These are phyloP conservation scores for Phocoena sinus DNA, from an alignment of 2,113 vertebrate genomes.

Conservation along the genomic window DNA sequence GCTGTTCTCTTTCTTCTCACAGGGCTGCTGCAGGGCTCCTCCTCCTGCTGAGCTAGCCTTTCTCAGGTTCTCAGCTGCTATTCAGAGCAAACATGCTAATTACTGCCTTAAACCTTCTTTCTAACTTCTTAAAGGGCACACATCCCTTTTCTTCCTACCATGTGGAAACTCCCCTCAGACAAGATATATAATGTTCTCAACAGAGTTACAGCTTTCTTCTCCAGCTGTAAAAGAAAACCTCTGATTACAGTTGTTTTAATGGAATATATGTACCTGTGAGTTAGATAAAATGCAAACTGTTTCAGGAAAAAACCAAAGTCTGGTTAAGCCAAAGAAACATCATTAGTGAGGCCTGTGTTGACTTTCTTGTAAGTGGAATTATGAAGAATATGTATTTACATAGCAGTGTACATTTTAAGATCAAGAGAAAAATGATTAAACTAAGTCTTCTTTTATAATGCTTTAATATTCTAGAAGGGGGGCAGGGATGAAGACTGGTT, in stretches of 20 bases:
- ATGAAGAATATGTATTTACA: not conserved
- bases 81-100: not conserved
- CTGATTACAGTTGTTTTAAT: constrained; percentile 31
- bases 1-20: not conserved
- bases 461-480: not conserved
- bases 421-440: not conserved
- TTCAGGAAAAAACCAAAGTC: not conserved
- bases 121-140: not conserved
- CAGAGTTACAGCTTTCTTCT: not conserved
- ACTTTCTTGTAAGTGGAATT: not conserved
- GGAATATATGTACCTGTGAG: not conserved
- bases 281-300: not conserved
- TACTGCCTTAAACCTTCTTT: not conserved
- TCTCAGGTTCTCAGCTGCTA: not conserved
- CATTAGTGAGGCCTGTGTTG: not conserved
- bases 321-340: not conserved
- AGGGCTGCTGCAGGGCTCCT: not conserved
- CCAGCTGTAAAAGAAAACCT: not conserved
- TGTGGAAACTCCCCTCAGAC: not conserved
- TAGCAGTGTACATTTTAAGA: not conserved
- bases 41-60: not conserved
- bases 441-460: not conserved
- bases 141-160: not conserved
- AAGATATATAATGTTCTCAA: not conserved
- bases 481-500: not conserved